Conservation (phyloP, 2,113 vertebrate species). For the Poecilia latipinna region DNA sequence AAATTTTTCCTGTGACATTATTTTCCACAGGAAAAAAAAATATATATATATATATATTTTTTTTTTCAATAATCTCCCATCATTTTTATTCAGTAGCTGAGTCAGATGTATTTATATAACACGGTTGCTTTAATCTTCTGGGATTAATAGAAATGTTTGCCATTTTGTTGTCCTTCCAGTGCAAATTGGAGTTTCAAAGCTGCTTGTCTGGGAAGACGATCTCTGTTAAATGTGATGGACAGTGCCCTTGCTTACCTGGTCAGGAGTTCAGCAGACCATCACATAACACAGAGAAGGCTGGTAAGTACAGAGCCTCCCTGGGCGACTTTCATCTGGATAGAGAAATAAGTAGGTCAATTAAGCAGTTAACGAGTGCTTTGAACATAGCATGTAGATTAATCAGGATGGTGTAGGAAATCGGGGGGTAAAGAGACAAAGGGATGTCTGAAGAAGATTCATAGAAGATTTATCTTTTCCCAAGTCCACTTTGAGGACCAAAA, state of each 20-base stretch:
- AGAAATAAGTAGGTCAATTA: neutral
- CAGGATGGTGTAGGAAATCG: neutral
- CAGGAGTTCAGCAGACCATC: slow-evolving; percentile 81
- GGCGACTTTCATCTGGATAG: neutral
- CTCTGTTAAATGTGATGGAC: slow-evolving; percentile 86
- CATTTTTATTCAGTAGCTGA: too few species aligned
- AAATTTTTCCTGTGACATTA: too few species aligned
- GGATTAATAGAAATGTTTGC: neutral
- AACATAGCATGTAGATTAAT: neutral
- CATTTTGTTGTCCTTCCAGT: slow-evolving; percentile 73
- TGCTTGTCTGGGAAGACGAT: slow-evolving; percentile 90
- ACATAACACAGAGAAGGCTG: slow-evolving; percentile 76
- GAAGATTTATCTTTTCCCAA: slow-evolving; percentile 13
- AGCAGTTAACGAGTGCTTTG: neutral
- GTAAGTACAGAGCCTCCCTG: slow-evolving; percentile 78
- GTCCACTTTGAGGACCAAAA: slow-evolving; percentile 28
- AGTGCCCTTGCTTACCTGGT: slow-evolving; percentile 90
- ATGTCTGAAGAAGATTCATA: slow-evolving; percentile 4
- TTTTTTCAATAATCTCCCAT: too few species aligned
- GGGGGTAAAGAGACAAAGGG: neutral
- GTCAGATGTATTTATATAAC: too few species aligned
- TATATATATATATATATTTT: too few species aligned
- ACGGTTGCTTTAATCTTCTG: too few species aligned
- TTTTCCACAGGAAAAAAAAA: too few species aligned
- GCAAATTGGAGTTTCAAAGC: slow-evolving; percentile 94